These are phyloP conservation scores for Babyrousa celebensis DNA, from an alignment of 2,797 vertebrate species.

Conservation along the genomic window DNA sequence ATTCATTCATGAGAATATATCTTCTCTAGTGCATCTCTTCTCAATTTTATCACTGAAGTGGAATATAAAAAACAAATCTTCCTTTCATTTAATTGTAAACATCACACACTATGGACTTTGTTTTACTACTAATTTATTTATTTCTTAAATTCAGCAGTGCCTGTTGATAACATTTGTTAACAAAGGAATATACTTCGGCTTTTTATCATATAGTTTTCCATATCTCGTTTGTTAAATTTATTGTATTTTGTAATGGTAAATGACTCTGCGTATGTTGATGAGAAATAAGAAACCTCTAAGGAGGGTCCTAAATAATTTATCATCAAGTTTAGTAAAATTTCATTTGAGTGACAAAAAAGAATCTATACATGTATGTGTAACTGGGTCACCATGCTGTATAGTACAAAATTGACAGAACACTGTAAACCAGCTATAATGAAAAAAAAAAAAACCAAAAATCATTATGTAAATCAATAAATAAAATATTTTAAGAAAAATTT, in stretches of 20 bases:
- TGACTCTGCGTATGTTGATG: neutral
- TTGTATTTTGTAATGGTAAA: slow-evolving; percentile 10
- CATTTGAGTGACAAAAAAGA: neutral
- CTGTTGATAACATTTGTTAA: slow-evolving; percentile 35
- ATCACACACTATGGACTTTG: neutral
- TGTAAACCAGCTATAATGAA: no score
- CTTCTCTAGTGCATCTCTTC: neutral
- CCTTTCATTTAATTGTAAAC: slow-evolving; percentile 53
- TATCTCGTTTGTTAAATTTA: slow-evolving; percentile 3
- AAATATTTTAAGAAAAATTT: neutral
- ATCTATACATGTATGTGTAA: no score
- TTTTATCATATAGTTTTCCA: neutral
- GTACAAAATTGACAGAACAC: no score
- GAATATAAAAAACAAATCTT: slow-evolving; percentile 27
- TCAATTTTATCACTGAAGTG: slow-evolving; percentile 58
- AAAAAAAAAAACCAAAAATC: no score
- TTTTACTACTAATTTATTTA: neutral
- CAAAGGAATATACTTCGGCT: neutral
- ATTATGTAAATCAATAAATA: no score
- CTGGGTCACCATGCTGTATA: no score
- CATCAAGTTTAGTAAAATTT: slow-evolving; percentile 63
- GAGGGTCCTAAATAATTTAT: slow-evolving; percentile 31
- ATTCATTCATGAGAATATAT: slow-evolving; percentile 4
- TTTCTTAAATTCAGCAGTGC: neutral
- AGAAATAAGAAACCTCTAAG: slow-evolving; percentile 16